These are phyloP conservation scores for Platycheirus albimanus DNA, from an alignment of 2,888 invertebrate genomes.

Conservation along the genomic window DNA sequence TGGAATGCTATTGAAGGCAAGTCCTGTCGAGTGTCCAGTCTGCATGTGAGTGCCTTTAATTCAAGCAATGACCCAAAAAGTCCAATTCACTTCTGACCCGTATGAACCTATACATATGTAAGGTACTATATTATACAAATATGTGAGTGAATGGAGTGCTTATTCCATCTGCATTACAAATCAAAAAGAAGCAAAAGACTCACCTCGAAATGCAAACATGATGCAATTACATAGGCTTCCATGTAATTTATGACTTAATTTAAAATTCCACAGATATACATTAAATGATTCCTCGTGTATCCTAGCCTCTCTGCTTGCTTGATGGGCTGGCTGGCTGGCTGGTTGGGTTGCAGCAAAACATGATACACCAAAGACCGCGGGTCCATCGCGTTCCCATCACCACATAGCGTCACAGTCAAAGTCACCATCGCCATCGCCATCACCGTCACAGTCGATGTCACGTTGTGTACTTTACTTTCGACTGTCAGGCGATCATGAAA, in stretches of 20 bases:
- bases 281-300: slow-evolving; percentile 59
- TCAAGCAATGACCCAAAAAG: slow-evolving; percentile 63
- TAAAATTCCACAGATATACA: slow-evolving; percentile 69
- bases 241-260: slow-evolving; percentile 74
- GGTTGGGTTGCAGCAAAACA: slow-evolving; percentile 41
- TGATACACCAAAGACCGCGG: slow-evolving; percentile 51
- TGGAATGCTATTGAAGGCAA: background rate
- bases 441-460: slow-evolving; percentile 17
- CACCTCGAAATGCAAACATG: slow-evolving; percentile 65
- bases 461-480: background rate
- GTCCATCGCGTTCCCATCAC: slow-evolving; percentile 18
- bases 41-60: slow-evolving; percentile 24
- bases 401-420: slow-evolving; percentile 11
- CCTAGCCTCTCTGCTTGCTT: too few relatives aligned
- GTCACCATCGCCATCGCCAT: too few relatives aligned
- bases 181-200: slow-evolving; percentile 61
- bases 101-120: background rate
- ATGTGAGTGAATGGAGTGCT: slow-evolving; percentile 49
- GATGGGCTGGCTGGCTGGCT: too few relatives aligned
- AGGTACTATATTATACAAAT: background rate
- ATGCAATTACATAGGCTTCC: slow-evolving; percentile 71
- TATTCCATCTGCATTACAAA: slow-evolving; percentile 69
- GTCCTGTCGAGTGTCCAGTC: background rate
- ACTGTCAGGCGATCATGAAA: slow-evolving; percentile 6
- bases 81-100: slow-evolving; percentile 46